Base-by-base conservation (phyloP, 2,797 vertebrate species). In the Cephalopachus bancanus region DNA sequence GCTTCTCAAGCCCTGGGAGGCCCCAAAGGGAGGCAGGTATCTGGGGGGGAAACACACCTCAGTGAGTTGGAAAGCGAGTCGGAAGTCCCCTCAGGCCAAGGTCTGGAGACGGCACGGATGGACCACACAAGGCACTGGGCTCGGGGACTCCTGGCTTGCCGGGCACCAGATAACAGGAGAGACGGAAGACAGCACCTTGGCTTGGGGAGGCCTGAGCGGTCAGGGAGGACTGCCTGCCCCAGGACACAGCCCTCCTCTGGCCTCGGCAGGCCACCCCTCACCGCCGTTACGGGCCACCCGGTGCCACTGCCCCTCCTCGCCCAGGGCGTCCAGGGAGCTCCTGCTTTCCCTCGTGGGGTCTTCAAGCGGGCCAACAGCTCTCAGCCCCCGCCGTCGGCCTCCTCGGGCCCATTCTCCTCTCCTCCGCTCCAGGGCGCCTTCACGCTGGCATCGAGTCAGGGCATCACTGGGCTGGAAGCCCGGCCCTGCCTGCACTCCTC, bases 391-490 rank as follows among this genome's bases (percentile, higher is more conserved):
- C 24, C 22, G 49, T 59, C 71, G 89, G 33, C 14, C 30, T 28
- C 10, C 19, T 65, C 20, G 3, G n/a, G 8, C 24, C 89, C 55
- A 37, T 19, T n/a, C 67, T 74, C 26, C 64, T 19, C 67, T 8
- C 64, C n/a, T 71, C 33, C 69, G 22, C 33, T 64, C 74, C 55
- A 37, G 37, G 8, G 20, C 69, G 14, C 11, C 55, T 72, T 64
- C 76, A 93, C 37, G 80, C 26, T 19, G 74, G 80, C 26, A 91
- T 81, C 37, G 14, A 33, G 14, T 62, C 65, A 67, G 64, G 59
- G 55, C 53, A 62, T 7, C 37, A 60, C 67, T 81, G 10, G 67
- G 84, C 91, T 96, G 93, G 81, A 93, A 71, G 67, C 17, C 10
- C 60, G 91, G 20, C 53, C 69, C 65, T 57, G 20, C 28, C 83